These are phyloP conservation scores for Cordylochernes scorpioides DNA, from an alignment of 2,888 invertebrate genomes.

Conservation along the genomic window DNA sequence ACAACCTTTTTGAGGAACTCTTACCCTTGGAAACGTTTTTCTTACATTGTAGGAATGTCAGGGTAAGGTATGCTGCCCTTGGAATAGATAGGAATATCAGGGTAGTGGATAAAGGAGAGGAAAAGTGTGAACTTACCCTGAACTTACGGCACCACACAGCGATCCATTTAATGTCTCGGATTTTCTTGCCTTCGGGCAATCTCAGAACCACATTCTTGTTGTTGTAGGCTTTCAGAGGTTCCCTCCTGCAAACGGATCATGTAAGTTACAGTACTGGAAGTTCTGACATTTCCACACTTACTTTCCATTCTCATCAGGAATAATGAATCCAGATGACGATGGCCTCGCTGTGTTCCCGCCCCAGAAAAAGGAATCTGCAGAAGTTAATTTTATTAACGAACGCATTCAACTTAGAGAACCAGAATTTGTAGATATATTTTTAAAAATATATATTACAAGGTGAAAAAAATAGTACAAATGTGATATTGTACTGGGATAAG, in stretches of 20 bases:
- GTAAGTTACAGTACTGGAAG: too few species aligned
- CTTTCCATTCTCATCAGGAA: slow-evolving; percentile 16
- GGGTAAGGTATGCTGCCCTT: too few species aligned
- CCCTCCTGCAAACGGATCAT: slow-evolving; percentile 7
- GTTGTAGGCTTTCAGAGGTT: slow-evolving; percentile 10
- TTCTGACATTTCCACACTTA: slow-evolving; percentile 8
- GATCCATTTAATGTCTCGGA: slow-evolving; percentile 66
- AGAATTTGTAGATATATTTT: too few species aligned
- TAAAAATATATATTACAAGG: too few species aligned
- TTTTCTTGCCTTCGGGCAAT: slow-evolving; percentile 50
- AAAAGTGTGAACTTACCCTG: slow-evolving; percentile 36
- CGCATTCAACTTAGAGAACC: too few species aligned
- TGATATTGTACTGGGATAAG: too few species aligned
- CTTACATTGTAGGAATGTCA: too few species aligned
- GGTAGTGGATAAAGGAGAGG: neutral
- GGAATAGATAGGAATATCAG: too few species aligned
- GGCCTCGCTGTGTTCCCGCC: slow-evolving; percentile 13
- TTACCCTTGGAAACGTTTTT: too few species aligned
- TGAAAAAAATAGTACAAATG: too few species aligned
- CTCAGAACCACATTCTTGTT: slow-evolving; percentile 44
- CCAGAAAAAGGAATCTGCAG: slow-evolving; percentile 15
- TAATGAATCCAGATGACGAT: slow-evolving; percentile 14
- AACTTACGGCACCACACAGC: slow-evolving; percentile 74
- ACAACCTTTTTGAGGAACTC: too few species aligned
- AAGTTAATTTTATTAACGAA: too few species aligned